Conservation (phyloP, 2,113 vertebrate species). For the Seriola rivoliana region DNA sequence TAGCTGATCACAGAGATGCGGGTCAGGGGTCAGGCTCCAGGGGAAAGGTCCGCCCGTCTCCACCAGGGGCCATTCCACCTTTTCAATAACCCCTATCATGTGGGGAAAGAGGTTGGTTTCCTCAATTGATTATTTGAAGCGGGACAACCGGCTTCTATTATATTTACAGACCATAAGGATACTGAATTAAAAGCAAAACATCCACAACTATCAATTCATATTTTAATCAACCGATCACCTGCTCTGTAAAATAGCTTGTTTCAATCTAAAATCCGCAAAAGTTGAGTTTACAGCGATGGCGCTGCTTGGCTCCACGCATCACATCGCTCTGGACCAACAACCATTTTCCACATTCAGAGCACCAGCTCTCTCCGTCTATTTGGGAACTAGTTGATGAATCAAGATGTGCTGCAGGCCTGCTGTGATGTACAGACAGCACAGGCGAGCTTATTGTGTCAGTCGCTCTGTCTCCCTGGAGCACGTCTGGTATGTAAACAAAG, state of each 20-base stretch:
- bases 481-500: slow-evolving; percentile 74
- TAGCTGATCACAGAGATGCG: slow-evolving; percentile 73
- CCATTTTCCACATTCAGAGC: slow-evolving; percentile 4
- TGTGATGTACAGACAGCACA: slow-evolving; percentile 51
- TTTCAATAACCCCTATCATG: slow-evolving; percentile 43
- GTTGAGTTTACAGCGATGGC: no score
- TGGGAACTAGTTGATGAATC: slow-evolving; percentile 35
- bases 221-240: not conserved
- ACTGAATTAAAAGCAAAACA: not conserved
- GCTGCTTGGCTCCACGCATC: no score
- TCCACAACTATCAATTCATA: not conserved
- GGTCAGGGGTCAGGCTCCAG: slow-evolving; percentile 73
- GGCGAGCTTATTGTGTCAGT: slow-evolving; percentile 59
- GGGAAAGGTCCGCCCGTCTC: slow-evolving; percentile 64
- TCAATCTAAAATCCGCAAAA: no score
- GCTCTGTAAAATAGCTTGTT: no score
- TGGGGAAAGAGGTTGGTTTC: slow-evolving; percentile 17
- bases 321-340: not conserved
- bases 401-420: slow-evolving; percentile 15
- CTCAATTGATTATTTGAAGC: slow-evolving; percentile 52
- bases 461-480: slow-evolving; percentile 63
- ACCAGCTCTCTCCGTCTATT: slow-evolving; percentile 4
- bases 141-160: slow-evolving; percentile 33
- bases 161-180: slow-evolving; percentile 18
- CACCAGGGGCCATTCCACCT: slow-evolving; percentile 41